phyloP scores from a whole-genome alignment of 2,888 invertebrate genomes.

The Allacma fusca region DNA sequence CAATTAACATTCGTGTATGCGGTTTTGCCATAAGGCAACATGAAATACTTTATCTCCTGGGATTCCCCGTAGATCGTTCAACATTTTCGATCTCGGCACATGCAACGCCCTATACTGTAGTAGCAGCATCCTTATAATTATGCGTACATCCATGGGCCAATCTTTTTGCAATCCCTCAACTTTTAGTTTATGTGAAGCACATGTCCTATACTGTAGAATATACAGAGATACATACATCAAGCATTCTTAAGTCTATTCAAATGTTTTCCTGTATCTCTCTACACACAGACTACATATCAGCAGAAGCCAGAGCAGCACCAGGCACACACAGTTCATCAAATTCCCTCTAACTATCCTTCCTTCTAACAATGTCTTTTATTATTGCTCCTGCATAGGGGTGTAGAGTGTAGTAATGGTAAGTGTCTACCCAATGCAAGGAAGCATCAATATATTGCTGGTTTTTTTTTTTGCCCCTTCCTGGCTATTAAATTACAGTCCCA shows the following conservation, averaged over 20 bases:
- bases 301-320: no score
- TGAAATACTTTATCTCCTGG: constrained; percentile 25
- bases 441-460: neutral
- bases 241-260: no score
- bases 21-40: neutral
- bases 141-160: neutral
- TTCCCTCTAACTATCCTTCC: no score
- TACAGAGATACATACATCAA: neutral
- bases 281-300: no score
- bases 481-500: neutral
- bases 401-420: no score
- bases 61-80: constrained; percentile 26
- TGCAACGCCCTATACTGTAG: constrained; percentile 7
- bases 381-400: no score
- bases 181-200: no score
- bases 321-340: no score
- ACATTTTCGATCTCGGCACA: neutral
- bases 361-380: no score
- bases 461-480: neutral
- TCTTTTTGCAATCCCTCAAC: neutral
- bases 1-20: neutral
- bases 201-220: neutral
- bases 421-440: no score
- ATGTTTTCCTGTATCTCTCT: no score
- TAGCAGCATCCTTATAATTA: neutral